Evolutionary conservation across 2,113 vertebrate genomes (phyloP).

Genomic region (Rhynchopsitta pachyrhyncha): DNA sequence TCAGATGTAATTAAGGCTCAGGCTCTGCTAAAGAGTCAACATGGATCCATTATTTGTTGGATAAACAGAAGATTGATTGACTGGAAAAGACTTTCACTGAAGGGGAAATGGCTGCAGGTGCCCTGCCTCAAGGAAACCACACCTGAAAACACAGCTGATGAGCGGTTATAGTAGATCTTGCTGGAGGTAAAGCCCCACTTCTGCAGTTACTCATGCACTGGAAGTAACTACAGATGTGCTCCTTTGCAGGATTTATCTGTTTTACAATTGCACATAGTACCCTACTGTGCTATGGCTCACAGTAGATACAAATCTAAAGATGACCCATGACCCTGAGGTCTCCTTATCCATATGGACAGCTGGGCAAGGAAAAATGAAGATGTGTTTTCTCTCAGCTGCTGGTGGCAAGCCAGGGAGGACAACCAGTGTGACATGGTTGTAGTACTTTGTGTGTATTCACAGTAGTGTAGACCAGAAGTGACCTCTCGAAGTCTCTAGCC

Average conservation of each 20-base stretch:
- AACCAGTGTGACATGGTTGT: background rate
- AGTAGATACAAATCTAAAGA: background rate
- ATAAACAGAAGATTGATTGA: slow-evolving; percentile 31
- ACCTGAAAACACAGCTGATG: slow-evolving; percentile 36
- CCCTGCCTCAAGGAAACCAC: background rate
- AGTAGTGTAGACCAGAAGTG: background rate
- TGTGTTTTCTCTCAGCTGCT: background rate
- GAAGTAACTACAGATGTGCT: background rate
- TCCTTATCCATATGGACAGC: background rate
- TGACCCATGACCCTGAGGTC: background rate
- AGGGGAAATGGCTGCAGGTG: slow-evolving; percentile 6
- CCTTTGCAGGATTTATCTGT: background rate
- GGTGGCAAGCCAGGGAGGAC: background rate
- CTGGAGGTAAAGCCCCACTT: background rate
- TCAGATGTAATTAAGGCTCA: background rate
- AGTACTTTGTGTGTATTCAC: background rate
- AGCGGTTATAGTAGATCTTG: background rate
- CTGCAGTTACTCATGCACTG: background rate
- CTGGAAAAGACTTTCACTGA: slow-evolving; percentile 15
- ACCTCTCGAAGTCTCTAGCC: background rate
- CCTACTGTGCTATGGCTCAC: background rate
- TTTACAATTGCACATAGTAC: background rate
- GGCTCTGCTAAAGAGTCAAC: background rate
- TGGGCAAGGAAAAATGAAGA: background rate
- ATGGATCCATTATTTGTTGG: background rate